A percentile compares a stretch with the other conserved stretches of the same genome.
These are phyloP conservation scores for Drosophila sechellia DNA, from an alignment of 1,140 invertebrate species.

Conservation along the genomic window DNA sequence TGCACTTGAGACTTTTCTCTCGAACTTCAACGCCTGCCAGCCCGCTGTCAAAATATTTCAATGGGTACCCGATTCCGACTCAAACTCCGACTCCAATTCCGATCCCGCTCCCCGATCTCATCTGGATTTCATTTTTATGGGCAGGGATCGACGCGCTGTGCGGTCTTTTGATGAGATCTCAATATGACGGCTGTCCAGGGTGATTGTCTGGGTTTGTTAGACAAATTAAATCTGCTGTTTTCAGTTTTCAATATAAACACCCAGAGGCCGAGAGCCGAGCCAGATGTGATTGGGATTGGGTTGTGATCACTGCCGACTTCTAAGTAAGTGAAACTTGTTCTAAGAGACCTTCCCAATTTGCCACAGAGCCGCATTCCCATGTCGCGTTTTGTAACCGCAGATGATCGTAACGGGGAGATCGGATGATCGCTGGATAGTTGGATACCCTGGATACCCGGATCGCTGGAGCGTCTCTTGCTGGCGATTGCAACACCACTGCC, in stretches of 20 bases:
- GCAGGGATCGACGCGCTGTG: constrained; percentile 64
- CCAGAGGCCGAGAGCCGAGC: background rate
- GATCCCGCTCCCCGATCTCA: background rate
- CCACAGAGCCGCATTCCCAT: constrained; percentile 73
- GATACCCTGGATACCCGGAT: background rate
- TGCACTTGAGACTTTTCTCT: constrained; percentile 83
- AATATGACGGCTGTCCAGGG: constrained; percentile 70
- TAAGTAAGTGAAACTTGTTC: constrained; percentile 75
- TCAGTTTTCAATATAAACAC: constrained; percentile 57
- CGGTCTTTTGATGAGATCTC: constrained; percentile 81
- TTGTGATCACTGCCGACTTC: constrained; percentile 33
- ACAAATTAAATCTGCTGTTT: constrained; percentile 81
- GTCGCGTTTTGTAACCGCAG: constrained; percentile 68
- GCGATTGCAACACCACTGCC: background rate
- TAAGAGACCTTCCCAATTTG: constrained; percentile 56
- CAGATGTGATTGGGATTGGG: constrained; percentile 20
- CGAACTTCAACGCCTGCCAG: constrained; percentile 80
- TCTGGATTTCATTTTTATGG: constrained; percentile 21
- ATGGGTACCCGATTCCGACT: constrained; percentile 35
- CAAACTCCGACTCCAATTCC: background rate
- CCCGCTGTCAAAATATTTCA: constrained; percentile 81
- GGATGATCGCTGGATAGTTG: constrained; percentile 60
- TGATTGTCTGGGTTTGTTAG: constrained; percentile 61
- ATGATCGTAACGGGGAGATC: constrained; percentile 66
- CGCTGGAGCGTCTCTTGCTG: background rate